Evolutionary conservation across 2,797 vertebrate species (phyloP).

Genomic region (Buceros bicornis): DNA sequence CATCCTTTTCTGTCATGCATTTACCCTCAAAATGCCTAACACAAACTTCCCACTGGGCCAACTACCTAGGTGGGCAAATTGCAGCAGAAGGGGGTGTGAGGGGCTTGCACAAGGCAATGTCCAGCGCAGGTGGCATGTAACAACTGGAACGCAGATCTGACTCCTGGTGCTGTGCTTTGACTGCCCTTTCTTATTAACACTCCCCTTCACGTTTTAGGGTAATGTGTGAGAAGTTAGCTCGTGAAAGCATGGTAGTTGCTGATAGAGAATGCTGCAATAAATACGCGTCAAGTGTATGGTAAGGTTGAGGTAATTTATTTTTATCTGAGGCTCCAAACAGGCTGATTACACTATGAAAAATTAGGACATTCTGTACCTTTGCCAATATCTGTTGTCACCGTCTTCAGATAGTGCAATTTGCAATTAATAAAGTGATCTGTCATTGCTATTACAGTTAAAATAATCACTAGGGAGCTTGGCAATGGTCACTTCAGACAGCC

Average conservation of each 20-base stretch:
- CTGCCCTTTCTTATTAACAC: neutral
- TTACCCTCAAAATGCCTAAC: neutral
- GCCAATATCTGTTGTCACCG: conserved; percentile 56
- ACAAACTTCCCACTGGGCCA: neutral
- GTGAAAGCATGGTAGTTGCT: conserved; percentile 12
- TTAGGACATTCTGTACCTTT: conserved; percentile 57
- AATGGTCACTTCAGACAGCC: neutral
- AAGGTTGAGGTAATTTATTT: conserved; percentile 51
- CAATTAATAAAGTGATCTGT: conserved; percentile 63
- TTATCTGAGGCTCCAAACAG: conserved; percentile 48
- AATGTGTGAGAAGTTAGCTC: neutral
- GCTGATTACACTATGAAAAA: conserved; percentile 56
- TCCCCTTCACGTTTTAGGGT: neutral
- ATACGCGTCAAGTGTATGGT: conserved; percentile 7
- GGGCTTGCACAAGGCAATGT: neutral
- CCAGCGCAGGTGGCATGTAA: neutral
- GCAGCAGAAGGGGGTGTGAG: neutral
- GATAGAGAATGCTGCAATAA: conserved; percentile 54
- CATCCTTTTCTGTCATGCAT: neutral
- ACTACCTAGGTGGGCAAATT: neutral
- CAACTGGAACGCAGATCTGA: neutral
- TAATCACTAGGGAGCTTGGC: neutral
- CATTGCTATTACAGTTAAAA: conserved; percentile 26
- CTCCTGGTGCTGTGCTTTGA: neutral
- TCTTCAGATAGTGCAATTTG: conserved; percentile 55